Conservation (phyloP, 2,797 vertebrate genomes). For the Anguilla pacifica region DNA sequence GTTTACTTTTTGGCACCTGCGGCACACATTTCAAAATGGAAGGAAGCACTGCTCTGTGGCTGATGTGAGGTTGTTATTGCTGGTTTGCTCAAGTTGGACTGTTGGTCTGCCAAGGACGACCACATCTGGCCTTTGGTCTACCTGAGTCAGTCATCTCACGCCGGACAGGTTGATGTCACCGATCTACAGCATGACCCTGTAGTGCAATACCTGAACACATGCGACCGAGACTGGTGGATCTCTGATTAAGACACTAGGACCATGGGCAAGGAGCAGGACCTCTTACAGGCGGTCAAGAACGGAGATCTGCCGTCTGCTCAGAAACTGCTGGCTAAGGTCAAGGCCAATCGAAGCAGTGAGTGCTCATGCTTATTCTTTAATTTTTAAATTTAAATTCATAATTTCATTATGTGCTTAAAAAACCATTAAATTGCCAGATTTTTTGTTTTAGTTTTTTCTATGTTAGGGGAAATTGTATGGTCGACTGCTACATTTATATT, state of each 20-base stretch:
- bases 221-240: neutral
- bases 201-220: neutral
- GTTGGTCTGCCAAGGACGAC: neutral
- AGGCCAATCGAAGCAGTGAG: constrained; percentile 77
- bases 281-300: constrained; percentile 75
- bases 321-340: constrained; percentile 75
- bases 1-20: neutral
- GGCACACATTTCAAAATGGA: constrained; percentile 11
- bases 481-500: neutral
- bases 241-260: constrained; percentile 19
- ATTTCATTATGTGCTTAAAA: neutral
- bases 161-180: neutral
- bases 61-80: neutral
- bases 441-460: neutral
- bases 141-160: neutral
- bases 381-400: neutral
- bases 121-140: neutral
- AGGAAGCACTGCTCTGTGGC: neutral
- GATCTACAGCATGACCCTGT: neutral
- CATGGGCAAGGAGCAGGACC: constrained; percentile 79
- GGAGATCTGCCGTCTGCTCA: constrained; percentile 72
- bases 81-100: neutral
- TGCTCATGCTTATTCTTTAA: constrained; percentile 25
- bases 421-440: neutral
- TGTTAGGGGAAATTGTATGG: neutral